These are phyloP conservation scores for Drosophila pruinosa DNA, from an alignment of 1,140 invertebrate species.

Conservation along the genomic window DNA sequence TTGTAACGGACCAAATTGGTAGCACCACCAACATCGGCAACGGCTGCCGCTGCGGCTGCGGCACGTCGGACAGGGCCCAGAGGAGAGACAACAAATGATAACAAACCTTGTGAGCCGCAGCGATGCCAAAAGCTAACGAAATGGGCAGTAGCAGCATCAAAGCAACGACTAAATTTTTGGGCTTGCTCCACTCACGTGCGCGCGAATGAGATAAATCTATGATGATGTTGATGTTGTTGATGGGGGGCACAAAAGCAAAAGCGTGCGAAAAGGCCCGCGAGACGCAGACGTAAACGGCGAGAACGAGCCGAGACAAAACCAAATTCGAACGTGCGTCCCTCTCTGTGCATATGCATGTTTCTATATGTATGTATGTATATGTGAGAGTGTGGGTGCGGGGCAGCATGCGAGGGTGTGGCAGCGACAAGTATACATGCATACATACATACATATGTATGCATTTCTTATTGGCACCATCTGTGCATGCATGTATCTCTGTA, in stretches of 20 bases:
- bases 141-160: constrained; percentile 40
- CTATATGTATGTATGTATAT: background rate
- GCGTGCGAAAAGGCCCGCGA: constrained; percentile 56
- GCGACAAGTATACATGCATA: constrained; percentile 69
- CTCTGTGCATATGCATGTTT: constrained; percentile 5
- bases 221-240: constrained; percentile 65
- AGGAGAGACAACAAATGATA: constrained; percentile 57
- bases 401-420: constrained; percentile 65
- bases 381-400: constrained; percentile 18
- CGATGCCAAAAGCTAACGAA: constrained; percentile 25
- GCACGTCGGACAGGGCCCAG: background rate
- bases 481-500: constrained; percentile 24
- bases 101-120: constrained; percentile 10
- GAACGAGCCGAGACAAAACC: constrained; percentile 33
- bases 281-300: constrained; percentile 24
- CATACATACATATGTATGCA: constrained; percentile 47
- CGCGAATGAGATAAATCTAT: constrained; percentile 80
- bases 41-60: too few species aligned
- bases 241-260: constrained; percentile 30
- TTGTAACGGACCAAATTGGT: constrained; percentile 65
- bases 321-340: constrained; percentile 35
- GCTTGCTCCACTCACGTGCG: constrained; percentile 63
- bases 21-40: constrained; percentile 30
- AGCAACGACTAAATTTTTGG: constrained; percentile 72
- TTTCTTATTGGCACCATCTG: constrained; percentile 66